Percentiles rank a stretch among this genome's conserved stretches.
phyloP scores from a whole-genome alignment of 2,797 vertebrate genomes.

The Peromyscus aztecus region DNA sequence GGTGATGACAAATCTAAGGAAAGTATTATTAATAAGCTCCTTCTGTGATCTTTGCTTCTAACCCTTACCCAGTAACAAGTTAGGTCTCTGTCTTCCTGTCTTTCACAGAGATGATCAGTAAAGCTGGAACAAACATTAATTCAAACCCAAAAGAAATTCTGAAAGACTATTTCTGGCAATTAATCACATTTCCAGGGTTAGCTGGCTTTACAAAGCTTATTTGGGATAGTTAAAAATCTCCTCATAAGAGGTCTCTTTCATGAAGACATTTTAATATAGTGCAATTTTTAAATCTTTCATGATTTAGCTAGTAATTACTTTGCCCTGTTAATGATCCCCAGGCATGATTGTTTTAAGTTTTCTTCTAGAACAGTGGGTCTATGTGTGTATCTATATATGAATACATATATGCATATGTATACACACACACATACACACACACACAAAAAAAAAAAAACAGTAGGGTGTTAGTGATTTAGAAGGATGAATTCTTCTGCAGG shows the following conservation, averaged over 20 bases:
- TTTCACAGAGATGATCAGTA: not conserved
- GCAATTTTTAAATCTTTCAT: not conserved
- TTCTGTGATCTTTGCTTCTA: not conserved
- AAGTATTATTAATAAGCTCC: not conserved
- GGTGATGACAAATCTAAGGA: not conserved
- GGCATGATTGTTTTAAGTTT: not conserved
- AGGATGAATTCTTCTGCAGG: not conserved
- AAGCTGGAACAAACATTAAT: not conserved
- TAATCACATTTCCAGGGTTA: not conserved
- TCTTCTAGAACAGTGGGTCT: not conserved
- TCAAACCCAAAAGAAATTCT: not conserved
- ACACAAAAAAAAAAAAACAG: not conserved
- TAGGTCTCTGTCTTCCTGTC: not conserved
- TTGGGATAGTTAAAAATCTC: not conserved
- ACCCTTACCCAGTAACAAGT: not conserved
- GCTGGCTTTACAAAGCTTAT: not conserved
- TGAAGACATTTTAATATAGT: not conserved
- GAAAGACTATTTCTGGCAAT: not conserved
- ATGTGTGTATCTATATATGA: too few species aligned
- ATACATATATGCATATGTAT: too few species aligned
- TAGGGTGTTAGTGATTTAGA: not conserved
- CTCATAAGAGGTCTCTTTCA: not conserved
- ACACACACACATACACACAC: too few species aligned
- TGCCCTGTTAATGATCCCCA: not conserved
- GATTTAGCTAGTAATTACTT: not conserved